Base-by-base conservation (phyloP, 2,797 vertebrate genomes). In the Etheostoma nigrum region DNA sequence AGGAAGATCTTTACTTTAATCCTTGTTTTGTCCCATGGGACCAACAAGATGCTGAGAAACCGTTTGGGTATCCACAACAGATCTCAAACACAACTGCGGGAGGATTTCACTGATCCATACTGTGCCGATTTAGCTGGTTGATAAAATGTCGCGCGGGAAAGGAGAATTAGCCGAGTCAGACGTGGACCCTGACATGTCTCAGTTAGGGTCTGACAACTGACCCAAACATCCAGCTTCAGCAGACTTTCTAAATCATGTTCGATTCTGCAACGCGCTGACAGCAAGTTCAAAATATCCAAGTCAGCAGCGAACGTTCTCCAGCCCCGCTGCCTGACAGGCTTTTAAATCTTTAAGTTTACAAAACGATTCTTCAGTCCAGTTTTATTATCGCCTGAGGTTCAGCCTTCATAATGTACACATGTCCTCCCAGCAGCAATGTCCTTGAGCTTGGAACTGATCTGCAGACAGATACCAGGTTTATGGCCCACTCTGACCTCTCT, bases 401-500 rank as follows among this genome's bases (percentile, higher is more conserved):
- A 53, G 13, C n/a, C 7, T 36, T 49, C 23, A 30, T 0, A 48
- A 58, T 4, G 1, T n/a, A n/a, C 45, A 58, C 5, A 15, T 16
- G 54, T 69, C 52, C 40, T 1, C 2, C 60, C 27, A 19, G 54
- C 67, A 47, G 58, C 45, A 45, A 33, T 1, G 25, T 42, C 47
- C 53, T 19, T 16, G 9, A 60, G 54, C 36, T 21, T 9, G 40
- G 59, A 13, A 2, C 44, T 55, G 54, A 65, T 23, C 72, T 42
- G 8, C n/a, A 27, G 47, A 42, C 55, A 68, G 61, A 15, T 23
- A 47, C 15, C 42, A 27, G 47, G 2, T 71, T 79, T 73, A 72
- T 4, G 11, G 27, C 67, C 42, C 4, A 16, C 21, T 33, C 12
- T 68, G 81, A 86, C 76, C 83, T 70, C 52, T 73, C 16, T 23